These are phyloP conservation scores for Macrotrachela quadricornifera DNA, from an alignment of 1,140 invertebrate genomes.

Conservation along the genomic window DNA sequence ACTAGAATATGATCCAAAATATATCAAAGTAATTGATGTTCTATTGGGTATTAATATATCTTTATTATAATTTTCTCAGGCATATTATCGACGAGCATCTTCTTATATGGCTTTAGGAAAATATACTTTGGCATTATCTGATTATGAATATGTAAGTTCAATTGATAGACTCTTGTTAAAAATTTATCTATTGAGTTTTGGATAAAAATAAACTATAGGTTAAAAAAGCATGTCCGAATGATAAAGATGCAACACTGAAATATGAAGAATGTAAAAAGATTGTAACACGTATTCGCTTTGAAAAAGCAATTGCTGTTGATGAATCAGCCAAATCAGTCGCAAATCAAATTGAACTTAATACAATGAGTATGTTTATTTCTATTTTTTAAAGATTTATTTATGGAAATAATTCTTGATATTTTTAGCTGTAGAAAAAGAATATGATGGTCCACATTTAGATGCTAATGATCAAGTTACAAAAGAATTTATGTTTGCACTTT, in stretches of 20 bases:
- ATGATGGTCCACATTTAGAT: slow-evolving; percentile 67
- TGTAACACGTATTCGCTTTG: slow-evolving; percentile 75
- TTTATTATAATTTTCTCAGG: neutral
- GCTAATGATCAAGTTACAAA: slow-evolving; percentile 58
- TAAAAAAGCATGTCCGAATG: slow-evolving; percentile 63
- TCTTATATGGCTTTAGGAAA: slow-evolving; percentile 91
- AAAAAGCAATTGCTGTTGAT: slow-evolving; percentile 85
- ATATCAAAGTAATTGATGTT: slow-evolving; percentile 43
- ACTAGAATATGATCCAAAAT: slow-evolving; percentile 63
- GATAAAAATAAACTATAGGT: slow-evolving; percentile 38
- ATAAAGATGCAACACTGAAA: slow-evolving; percentile 80
- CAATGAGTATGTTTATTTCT: no score
- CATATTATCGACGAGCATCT: slow-evolving; percentile 66
- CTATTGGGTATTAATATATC: slow-evolving; percentile 31
- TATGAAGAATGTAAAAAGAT: slow-evolving; percentile 85
- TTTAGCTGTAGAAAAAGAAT: slow-evolving; percentile 77
- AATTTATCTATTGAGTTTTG: neutral
- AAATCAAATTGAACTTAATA: slow-evolving; percentile 63
- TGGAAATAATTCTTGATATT: neutral
- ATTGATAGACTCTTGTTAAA: slow-evolving; percentile 3
- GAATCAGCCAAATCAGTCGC: slow-evolving; percentile 55
- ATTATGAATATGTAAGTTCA: slow-evolving; percentile 67
- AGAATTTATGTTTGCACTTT: slow-evolving; percentile 48
- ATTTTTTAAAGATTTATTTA: no score
- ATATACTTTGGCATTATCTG: slow-evolving; percentile 80